Evolutionary conservation across 2,797 vertebrate species (phyloP).

Genomic region (Petrocephalus schoutedeni): DNA sequence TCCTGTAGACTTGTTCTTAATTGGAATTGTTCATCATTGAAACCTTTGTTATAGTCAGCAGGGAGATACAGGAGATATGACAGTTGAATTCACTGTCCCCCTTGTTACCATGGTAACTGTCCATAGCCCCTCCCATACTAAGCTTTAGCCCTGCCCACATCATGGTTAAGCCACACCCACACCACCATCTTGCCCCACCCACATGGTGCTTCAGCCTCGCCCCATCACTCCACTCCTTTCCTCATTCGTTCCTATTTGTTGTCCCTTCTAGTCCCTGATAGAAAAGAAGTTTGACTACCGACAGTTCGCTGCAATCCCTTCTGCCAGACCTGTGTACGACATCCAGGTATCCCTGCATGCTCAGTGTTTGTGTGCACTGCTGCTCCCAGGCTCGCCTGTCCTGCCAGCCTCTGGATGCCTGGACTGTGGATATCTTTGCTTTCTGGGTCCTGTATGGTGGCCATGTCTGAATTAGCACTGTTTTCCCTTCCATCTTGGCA

Average conservation of each 20-base stretch:
- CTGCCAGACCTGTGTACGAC: conserved; percentile 96
- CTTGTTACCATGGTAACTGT: background rate
- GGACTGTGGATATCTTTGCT: conserved; percentile 3
- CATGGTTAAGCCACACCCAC: background rate
- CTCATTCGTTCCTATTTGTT: conserved; percentile 60
- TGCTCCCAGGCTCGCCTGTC: background rate
- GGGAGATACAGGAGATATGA: background rate
- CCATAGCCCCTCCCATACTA: background rate
- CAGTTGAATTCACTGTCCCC: background rate
- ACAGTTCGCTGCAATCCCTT: conserved; percentile 98
- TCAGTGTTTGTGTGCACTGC: conserved; percentile 39
- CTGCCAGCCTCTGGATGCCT: conserved; percentile 6
- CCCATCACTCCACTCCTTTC: conserved; percentile 16
- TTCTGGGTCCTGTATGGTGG: background rate
- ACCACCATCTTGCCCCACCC: background rate
- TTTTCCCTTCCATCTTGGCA: background rate
- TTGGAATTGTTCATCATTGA: background rate
- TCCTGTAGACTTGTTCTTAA: background rate
- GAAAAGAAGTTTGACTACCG: conserved; percentile 99
- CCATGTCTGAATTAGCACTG: background rate
- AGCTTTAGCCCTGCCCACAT: background rate
- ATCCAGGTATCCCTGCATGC: conserved; percentile 93
- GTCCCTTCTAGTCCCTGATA: conserved; percentile 87
- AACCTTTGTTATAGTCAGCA: background rate
- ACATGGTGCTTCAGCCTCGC: background rate